phyloP scores from a whole-genome alignment of 2,888 invertebrate species.

The Netelia inedita region DNA sequence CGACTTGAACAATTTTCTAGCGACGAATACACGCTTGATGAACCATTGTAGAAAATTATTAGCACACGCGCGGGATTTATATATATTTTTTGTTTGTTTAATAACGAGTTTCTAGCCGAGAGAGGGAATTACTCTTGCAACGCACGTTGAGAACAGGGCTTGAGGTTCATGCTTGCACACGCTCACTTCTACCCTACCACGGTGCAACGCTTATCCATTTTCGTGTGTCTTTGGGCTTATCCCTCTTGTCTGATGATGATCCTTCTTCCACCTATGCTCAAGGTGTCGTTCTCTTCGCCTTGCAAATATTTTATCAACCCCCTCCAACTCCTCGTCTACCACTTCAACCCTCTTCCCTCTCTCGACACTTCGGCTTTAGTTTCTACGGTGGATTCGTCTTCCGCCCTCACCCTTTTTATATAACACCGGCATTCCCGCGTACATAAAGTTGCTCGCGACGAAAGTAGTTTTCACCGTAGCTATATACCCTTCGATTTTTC shows the following conservation, averaged over 20 bases:
- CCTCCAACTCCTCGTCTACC: background rate
- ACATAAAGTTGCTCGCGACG: too few species aligned
- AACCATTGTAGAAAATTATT: too few species aligned
- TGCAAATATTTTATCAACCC: background rate
- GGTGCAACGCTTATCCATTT: slow-evolving; percentile 10
- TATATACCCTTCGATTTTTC: slow-evolving; percentile 4
- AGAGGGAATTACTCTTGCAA: slow-evolving; percentile 10
- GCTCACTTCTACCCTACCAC: background rate
- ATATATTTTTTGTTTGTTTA: too few species aligned
- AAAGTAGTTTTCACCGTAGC: too few species aligned
- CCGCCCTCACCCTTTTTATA: background rate
- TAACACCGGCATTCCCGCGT: background rate
- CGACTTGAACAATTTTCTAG: too few species aligned
- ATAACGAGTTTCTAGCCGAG: background rate
- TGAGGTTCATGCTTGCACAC: slow-evolving; percentile 30
- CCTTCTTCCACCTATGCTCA: slow-evolving; percentile 13
- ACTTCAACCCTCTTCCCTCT: background rate
- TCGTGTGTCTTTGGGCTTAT: background rate
- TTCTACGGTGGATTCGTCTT: background rate
- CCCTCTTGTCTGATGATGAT: slow-evolving; percentile 38
- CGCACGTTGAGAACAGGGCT: background rate
- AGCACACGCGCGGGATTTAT: too few species aligned
- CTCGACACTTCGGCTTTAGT: background rate
- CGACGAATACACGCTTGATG: too few species aligned
- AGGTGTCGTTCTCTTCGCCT: background rate